A percentile compares a stretch with the other conserved stretches of the same genome.
phyloP scores from a whole-genome alignment of 2,797 vertebrate genomes.

The Margarornis squamiger region DNA sequence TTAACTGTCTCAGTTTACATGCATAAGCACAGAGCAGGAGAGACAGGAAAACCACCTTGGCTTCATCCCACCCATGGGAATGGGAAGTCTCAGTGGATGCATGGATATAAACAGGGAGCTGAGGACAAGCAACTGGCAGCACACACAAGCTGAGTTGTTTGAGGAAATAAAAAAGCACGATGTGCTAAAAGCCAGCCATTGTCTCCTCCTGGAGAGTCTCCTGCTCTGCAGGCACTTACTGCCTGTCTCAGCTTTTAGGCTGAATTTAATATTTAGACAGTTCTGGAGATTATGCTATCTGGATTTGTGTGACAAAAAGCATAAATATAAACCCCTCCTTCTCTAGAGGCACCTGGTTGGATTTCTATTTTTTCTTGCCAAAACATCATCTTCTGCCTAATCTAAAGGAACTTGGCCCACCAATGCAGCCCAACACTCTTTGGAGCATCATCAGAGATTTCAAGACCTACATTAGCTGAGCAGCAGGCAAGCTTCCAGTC shows the following conservation, averaged over 20 bases:
- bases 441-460: constrained; percentile 27
- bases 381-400: background rate
- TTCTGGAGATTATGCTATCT: background rate
- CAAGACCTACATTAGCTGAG: background rate
- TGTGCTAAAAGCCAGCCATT: constrained; percentile 43
- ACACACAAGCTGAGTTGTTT: background rate
- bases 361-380: background rate
- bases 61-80: background rate
- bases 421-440: background rate
- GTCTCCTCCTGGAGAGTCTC: background rate
- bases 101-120: background rate
- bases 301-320: background rate
- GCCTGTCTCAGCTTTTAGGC: background rate
- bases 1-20: background rate
- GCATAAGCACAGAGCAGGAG: background rate
- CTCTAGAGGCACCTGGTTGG: background rate
- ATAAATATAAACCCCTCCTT: background rate
- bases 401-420: constrained; percentile 3
- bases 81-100: background rate
- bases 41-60: background rate
- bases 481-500: background rate
- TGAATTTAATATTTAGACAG: background rate
- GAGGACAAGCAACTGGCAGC: background rate
- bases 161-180: background rate
- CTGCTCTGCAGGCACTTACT: constrained; percentile 26